Percentiles rank a stretch among this genome's conserved stretches.
phyloP scores from a whole-genome alignment of 2,888 invertebrate species.

The Corythucha ciliata region DNA sequence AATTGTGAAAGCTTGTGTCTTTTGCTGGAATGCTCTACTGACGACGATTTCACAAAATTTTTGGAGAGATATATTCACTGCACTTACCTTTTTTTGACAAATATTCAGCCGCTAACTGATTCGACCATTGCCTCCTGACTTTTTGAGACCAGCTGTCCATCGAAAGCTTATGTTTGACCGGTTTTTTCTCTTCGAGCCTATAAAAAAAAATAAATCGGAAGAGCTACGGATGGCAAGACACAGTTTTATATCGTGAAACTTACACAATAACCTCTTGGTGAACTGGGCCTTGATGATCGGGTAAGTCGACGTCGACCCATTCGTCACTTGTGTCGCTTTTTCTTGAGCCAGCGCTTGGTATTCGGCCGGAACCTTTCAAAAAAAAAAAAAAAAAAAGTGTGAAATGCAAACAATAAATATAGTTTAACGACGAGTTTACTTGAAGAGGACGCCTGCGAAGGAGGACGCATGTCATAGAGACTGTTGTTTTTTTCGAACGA shows the following conservation, averaged over 20 bases:
- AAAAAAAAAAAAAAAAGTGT: not conserved
- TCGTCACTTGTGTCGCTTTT: constrained; percentile 54
- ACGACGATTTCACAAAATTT: no score
- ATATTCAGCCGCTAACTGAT: constrained; percentile 18
- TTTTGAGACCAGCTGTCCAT: constrained; percentile 51
- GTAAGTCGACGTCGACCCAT: constrained; percentile 52
- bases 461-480: constrained; percentile 36
- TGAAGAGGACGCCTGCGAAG: constrained; percentile 33
- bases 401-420: no score
- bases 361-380: constrained; percentile 39
- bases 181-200: constrained; percentile 22
- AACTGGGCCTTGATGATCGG: constrained; percentile 32
- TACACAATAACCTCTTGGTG: constrained; percentile 32
- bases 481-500: constrained; percentile 38
- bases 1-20: no score
- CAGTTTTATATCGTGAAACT: no score
- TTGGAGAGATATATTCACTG: no score
- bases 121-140: constrained; percentile 51
- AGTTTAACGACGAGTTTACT: no score
- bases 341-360: constrained; percentile 16
- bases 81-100: constrained; percentile 18
- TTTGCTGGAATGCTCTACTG: no score
- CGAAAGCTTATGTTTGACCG: constrained; percentile 8
- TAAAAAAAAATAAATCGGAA: constrained; percentile 4
- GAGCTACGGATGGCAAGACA: not conserved